A percentile compares a stretch with the other conserved stretches of the same genome.
Conservation (phyloP, 2,888 invertebrate genomes). For the Meteorus cinctellus region DNA sequence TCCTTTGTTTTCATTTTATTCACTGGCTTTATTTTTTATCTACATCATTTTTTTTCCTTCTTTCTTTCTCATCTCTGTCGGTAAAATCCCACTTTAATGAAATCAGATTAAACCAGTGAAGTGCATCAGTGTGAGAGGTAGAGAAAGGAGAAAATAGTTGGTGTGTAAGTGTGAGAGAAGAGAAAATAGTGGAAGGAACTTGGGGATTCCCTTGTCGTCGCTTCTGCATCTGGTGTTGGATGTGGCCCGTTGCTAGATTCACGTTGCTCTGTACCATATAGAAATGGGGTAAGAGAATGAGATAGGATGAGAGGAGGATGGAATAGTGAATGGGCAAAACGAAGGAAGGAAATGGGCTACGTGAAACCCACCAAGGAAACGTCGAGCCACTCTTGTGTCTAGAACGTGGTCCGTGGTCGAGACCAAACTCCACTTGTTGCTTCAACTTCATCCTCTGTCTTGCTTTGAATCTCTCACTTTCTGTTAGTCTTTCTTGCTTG, state of each 20-base stretch:
- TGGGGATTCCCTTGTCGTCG: not conserved
- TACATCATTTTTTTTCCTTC: not conserved
- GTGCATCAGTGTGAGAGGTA: not conserved
- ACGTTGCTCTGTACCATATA: slow-evolving; percentile 24
- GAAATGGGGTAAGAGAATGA: slow-evolving; percentile 39
- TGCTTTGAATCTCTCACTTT: slow-evolving; percentile 43
- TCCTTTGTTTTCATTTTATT: slow-evolving; percentile 2
- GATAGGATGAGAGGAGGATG: slow-evolving; percentile 31
- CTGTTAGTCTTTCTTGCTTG: not conserved
- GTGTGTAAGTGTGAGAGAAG: slow-evolving; percentile 30
- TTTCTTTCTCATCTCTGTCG: not conserved
- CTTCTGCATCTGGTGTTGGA: slow-evolving; percentile 5
- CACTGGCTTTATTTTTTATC: not conserved
- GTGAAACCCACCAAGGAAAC: slow-evolving; percentile 25
- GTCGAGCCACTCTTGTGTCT: slow-evolving; percentile 28
- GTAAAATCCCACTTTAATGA: slow-evolving; percentile 52
- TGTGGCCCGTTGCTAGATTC: slow-evolving; percentile 11
- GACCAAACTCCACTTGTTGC: slow-evolving; percentile 64
- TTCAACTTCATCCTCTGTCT: slow-evolving; percentile 50
- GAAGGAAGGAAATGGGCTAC: slow-evolving; percentile 8
- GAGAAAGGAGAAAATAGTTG: slow-evolving; percentile 38
- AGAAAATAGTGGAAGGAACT: slow-evolving; percentile 26
- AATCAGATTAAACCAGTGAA: slow-evolving; percentile 53
- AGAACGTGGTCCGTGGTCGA: slow-evolving; percentile 43
- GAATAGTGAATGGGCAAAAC: slow-evolving; percentile 21